Evolutionary conservation across 1,140 invertebrate species (phyloP), one percentile per base, ranked within the genome.

Genomic region (Polypedilum pembai): DNA sequence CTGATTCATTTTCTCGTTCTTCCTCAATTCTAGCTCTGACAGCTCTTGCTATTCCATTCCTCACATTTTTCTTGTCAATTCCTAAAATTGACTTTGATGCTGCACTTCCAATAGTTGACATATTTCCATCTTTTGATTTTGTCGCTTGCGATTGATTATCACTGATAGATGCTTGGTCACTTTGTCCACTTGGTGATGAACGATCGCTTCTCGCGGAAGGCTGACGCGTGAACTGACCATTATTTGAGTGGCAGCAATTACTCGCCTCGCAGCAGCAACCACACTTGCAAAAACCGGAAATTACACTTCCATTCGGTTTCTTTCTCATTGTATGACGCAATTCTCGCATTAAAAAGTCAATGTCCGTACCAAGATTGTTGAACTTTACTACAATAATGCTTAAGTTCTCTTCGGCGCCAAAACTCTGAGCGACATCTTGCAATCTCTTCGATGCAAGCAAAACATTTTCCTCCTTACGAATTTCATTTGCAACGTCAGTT

Each of bases 171-270:
- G 86, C 85, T 72, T 91, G 88, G 81, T 92, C 91, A 74, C 91
- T 93, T 79, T 94, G 91, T 0, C 92, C 92, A 76, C 91, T 92
- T 0, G 92, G 91, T 0, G 92, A 94, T 12, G 91, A 92, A 15
- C 92, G 84, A 76, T 92, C 88, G 45, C 86, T 88, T 73, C 77
- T 78, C 74, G 79, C 80, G 3, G 79, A 78, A 20, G 83, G 80
- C 41, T 82, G 77, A 10, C 78, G 77, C 10, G 81, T 78, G 69
- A 74, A 75, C 21, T 74, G 73, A 15, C 15, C 17, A 76, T 79
- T 79, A 1, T 80, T 80, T 75, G 86, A 86, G 78, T 87, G 88
- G 40, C 85, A 85, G 75, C 87, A 89, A 40, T 86, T 85, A 76
- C 86, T 84, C 7, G 86, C 82, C 76, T 88, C 88, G 76, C 88